These are phyloP conservation scores for Bufo bufo DNA, from an alignment of 2,113 vertebrate genomes.

Conservation along the genomic window DNA sequence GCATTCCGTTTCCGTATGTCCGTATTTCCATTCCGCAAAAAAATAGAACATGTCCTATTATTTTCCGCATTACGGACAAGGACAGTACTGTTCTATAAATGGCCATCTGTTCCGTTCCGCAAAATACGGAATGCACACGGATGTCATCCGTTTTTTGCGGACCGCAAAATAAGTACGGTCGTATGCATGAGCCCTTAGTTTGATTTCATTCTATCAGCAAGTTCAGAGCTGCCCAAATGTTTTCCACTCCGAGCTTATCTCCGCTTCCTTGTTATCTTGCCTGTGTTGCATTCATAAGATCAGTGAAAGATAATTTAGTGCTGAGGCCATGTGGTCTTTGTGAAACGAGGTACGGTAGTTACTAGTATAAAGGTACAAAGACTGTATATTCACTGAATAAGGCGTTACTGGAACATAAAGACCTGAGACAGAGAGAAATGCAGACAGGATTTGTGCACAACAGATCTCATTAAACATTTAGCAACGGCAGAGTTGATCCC, in stretches of 20 bases:
- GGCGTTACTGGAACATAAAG: neutral
- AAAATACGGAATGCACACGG: too few species aligned
- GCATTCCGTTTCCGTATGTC: too few species aligned
- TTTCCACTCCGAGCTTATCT: neutral
- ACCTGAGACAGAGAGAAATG: neutral
- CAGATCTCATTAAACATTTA: neutral
- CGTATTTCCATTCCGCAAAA: too few species aligned
- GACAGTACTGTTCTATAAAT: too few species aligned
- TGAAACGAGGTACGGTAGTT: neutral
- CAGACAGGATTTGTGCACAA: too few species aligned
- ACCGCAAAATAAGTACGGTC: too few species aligned
- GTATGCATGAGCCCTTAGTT: too few species aligned
- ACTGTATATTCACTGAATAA: neutral
- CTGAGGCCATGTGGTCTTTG: constrained; percentile 12
- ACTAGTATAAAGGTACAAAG: neutral
- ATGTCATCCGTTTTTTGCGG: too few species aligned
- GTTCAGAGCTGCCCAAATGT: neutral
- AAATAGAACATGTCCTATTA: too few species aligned
- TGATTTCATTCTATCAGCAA: neutral
- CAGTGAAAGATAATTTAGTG: constrained; percentile 23
- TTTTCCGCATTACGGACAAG: too few species aligned
- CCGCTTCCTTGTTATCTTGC: neutral
- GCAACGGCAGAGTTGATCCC: neutral
- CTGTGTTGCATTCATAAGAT: neutral
- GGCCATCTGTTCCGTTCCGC: too few species aligned